These are phyloP conservation scores for Stegodyphus dumicola DNA, from an alignment of 1,140 invertebrate species.

Conservation along the genomic window DNA sequence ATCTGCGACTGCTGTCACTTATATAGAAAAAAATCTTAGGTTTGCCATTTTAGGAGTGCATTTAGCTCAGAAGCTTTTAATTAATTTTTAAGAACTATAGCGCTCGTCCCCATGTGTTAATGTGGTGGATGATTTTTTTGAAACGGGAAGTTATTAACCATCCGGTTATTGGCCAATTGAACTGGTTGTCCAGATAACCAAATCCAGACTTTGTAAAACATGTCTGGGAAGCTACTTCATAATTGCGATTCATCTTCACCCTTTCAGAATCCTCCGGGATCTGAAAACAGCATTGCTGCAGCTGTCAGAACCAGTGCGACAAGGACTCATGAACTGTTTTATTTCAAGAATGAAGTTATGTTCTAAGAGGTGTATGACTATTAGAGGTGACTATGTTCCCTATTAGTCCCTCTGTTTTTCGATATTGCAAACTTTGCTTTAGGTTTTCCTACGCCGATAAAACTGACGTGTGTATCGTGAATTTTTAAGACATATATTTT, in stretches of 20 bases:
- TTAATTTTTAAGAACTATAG: background rate
- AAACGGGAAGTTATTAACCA: background rate
- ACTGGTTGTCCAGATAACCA: background rate
- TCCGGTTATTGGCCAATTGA: background rate
- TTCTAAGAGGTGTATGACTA: background rate
- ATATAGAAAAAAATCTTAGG: background rate
- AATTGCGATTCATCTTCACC: background rate
- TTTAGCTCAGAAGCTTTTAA: background rate
- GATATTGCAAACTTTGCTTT: background rate
- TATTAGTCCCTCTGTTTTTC: background rate
- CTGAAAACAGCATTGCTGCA: conserved; percentile 1
- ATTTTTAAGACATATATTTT: too few species aligned
- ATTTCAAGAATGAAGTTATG: conserved; percentile 9
- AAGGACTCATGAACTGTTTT: background rate
- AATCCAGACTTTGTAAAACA: background rate
- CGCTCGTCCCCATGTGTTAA: background rate
- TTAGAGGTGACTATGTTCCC: background rate
- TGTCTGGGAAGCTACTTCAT: background rate
- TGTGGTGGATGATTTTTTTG: background rate
- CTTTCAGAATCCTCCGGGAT: background rate
- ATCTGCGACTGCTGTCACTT: background rate
- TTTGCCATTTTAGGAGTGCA: background rate
- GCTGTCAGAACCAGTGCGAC: background rate
- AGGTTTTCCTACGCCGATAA: background rate
- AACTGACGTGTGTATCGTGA: too few species aligned